Evolutionary conservation across 2,888 invertebrate genomes (phyloP).

Genomic region (Sceliomorpha sp.): DNA sequence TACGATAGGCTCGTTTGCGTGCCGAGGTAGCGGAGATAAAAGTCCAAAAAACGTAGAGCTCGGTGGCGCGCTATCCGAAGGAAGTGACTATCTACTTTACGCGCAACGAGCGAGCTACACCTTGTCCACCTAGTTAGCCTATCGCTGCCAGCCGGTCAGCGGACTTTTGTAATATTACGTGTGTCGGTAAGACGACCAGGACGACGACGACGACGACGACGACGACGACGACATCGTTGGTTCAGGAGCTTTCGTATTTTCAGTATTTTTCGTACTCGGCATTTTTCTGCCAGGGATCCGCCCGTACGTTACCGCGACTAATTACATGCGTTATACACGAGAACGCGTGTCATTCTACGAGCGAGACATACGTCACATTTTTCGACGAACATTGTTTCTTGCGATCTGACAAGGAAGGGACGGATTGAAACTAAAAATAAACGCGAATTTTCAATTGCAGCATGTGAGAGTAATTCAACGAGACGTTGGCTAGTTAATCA

Average conservation of each 20-base stretch:
- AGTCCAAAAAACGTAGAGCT: constrained; percentile 43
- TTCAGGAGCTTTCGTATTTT: constrained; percentile 59
- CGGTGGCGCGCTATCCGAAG: constrained; percentile 64
- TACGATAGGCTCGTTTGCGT: constrained; percentile 53
- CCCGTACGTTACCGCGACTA: no score
- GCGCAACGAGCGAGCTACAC: constrained; percentile 42
- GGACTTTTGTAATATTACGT: constrained; percentile 55
- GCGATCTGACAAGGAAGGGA: no score
- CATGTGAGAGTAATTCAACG: no score
- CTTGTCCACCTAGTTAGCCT: constrained; percentile 64
- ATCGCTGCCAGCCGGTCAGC: constrained; percentile 51
- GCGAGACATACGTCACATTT: no score
- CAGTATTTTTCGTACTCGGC: no score
- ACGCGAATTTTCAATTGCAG: no score
- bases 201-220: constrained; percentile 41
- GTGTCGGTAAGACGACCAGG: constrained; percentile 42
- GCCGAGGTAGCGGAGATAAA: constrained; percentile 53
- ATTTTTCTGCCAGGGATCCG: no score
- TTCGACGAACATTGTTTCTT: no score
- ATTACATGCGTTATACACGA: no score
- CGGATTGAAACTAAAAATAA: no score
- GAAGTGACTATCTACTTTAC: constrained; percentile 67
- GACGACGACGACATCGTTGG: constrained; percentile 35
- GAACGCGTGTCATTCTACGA: no score
- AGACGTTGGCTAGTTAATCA: no score